Conservation (phyloP, 2,797 vertebrate species). For the Sebastes kiyomatsui region DNA sequence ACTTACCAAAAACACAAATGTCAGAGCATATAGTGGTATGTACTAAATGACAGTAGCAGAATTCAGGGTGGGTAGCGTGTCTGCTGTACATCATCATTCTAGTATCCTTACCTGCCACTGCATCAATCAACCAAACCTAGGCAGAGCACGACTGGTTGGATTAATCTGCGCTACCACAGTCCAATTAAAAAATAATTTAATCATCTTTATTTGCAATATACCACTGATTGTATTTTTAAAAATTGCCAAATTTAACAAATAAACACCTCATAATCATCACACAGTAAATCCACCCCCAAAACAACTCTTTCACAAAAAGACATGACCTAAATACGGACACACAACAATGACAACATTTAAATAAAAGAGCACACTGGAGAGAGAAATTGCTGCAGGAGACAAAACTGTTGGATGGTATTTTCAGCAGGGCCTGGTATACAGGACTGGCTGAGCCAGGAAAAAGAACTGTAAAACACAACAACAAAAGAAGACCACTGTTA, state of each 20-base stretch:
- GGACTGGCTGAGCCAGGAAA: constrained; percentile 99
- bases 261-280: constrained; percentile 49
- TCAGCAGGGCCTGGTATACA: constrained; percentile 99
- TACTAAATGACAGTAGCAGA: constrained; percentile 56
- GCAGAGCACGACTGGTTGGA: constrained; percentile 12
- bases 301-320: constrained; percentile 51
- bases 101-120: constrained; percentile 80
- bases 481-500: constrained; percentile 99
- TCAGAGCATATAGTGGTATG: constrained; percentile 52
- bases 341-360: constrained; percentile 89
- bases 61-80: constrained; percentile 53
- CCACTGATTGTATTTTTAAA: background rate
- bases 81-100: constrained; percentile 54
- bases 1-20: constrained; percentile 89
- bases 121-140: constrained; percentile 57
- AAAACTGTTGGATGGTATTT: constrained; percentile 98
- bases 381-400: constrained; percentile 97
- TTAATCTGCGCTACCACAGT: constrained; percentile 19
- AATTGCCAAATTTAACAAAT: constrained; percentile 18
- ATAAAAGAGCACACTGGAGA: constrained; percentile 93
- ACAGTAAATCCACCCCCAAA: constrained; percentile 46
- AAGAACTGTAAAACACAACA: constrained; percentile 99
- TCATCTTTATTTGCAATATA: constrained; percentile 17
- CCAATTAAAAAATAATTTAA: background rate
- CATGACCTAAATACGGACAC: constrained; percentile 86